Percentiles rank a stretch among this genome's conserved stretches.
phyloP scores from a whole-genome alignment of 2,888 invertebrate genomes.

The Ramazzottius varieornatus region DNA sequence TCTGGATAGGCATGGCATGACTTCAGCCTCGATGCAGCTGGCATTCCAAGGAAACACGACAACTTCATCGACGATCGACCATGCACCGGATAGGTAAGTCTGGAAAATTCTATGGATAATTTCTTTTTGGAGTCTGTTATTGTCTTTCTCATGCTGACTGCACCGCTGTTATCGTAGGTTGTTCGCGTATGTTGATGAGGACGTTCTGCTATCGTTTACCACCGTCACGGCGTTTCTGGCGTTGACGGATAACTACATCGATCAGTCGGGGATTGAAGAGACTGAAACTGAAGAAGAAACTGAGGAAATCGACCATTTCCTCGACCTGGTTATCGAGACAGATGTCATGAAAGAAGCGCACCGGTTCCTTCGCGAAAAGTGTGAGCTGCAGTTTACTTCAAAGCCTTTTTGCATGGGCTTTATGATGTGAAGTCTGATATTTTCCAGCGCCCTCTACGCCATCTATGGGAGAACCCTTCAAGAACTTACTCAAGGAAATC shows the following conservation, averaged over 20 bases:
- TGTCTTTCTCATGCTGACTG: neutral
- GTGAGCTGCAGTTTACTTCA: too few species aligned
- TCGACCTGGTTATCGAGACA: constrained; percentile 48
- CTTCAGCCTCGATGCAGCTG: neutral
- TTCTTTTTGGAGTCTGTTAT: neutral
- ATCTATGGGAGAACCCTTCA: too few species aligned
- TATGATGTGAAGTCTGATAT: too few species aligned
- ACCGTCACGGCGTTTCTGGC: constrained; percentile 36
- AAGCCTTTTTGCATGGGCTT: too few species aligned
- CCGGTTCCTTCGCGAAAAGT: constrained; percentile 17
- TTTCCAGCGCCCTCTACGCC: too few species aligned
- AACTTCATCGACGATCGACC: neutral
- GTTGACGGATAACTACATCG: constrained; percentile 60
- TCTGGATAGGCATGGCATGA: neutral
- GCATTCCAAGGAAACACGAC: neutral
- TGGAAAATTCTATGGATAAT: neutral
- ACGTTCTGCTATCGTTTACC: neutral
- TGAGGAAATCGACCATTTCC: constrained; percentile 47
- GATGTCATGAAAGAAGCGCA: constrained; percentile 43
- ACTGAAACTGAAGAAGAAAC: constrained; percentile 41
- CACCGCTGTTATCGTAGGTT: neutral
- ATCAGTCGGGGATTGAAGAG: constrained; percentile 44
- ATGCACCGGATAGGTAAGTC: neutral
- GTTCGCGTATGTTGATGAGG: neutral
- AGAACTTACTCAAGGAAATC: constrained; percentile 20